Evolutionary conservation across 2,113 vertebrate genomes (phyloP), one percentile per base, ranked within the genome.

Genomic region (Ploceus nigricollis): DNA sequence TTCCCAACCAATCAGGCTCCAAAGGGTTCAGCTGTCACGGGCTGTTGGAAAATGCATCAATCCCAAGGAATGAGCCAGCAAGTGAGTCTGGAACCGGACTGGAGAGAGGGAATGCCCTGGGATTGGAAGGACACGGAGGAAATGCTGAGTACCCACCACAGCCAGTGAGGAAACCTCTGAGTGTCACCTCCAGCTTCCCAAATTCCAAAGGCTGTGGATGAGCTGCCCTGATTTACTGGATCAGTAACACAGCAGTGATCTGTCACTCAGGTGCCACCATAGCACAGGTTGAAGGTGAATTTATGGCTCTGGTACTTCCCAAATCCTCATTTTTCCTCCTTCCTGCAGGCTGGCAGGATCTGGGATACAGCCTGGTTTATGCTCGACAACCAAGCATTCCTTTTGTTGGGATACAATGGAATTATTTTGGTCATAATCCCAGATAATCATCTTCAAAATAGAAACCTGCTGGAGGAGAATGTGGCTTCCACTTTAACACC

Each of bases 1-100:
- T 79, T 96, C 96, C 61, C 57, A 58, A 39, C 5, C 35, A 54
- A 87, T 93, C 64, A 79, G 37, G 51, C 51, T 73, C 65, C 40
- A 30, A 20, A 78, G 39, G 60, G 19, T 27, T 84, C 90, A 24
- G 31, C 64, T 6, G 1, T 37, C 84, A 61, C 2, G 3, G 42
- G 22, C 24, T 56, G 77, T 91, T 71, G 92, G 94, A 33, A 82
- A 81, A 73, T 0, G 7, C 13, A 45, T 66, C 93, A 94, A n/a
- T 77, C 57, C 3, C 0, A 5, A 21, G 47, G 35, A 61, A 35
- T 2, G 31, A 82, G 54, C 15, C 72, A 40, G 77, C 68, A 91
- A 87, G 68, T n/a, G 57, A 85, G 61, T n/a, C 87, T 81, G 68
- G 64, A 50, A 22, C 13, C 30, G 50, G 15, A 6, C 27, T 13